These are phyloP conservation scores for Hypomesus transpacificus DNA, from an alignment of 2,113 vertebrate species.

Conservation along the genomic window DNA sequence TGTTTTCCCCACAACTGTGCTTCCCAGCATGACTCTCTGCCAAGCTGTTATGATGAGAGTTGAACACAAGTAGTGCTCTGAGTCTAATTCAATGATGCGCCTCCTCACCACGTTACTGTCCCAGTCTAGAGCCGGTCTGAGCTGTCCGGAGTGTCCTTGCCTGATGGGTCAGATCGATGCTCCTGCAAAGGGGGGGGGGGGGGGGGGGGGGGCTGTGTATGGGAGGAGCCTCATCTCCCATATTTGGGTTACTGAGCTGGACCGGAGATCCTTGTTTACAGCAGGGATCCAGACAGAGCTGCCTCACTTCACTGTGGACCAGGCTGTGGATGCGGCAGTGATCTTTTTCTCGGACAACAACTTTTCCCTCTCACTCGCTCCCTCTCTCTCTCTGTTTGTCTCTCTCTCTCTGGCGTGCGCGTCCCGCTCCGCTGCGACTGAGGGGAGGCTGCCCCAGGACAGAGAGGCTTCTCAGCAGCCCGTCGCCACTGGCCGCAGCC, in stretches of 20 bases:
- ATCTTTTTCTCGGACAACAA: slow-evolving; percentile 1
- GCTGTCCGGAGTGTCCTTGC: slow-evolving; percentile 70
- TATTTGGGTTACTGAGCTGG: slow-evolving; percentile 73
- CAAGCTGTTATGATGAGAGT: slow-evolving; percentile 21
- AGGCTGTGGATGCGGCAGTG: slow-evolving; percentile 38
- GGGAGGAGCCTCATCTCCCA: slow-evolving; percentile 69
- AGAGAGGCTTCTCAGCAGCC: slow-evolving; percentile 11
- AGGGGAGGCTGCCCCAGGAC: slow-evolving; percentile 17
- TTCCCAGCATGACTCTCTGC: not conserved
- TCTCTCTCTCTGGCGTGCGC: slow-evolving; percentile 53
- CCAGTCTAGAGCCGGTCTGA: not conserved
- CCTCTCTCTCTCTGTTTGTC: slow-evolving; percentile 44
- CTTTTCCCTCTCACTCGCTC: slow-evolving; percentile 8
- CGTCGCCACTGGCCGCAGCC: slow-evolving; percentile 17
- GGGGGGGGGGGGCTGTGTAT: slow-evolving; percentile 47
- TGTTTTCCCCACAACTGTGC: slow-evolving; percentile 13
- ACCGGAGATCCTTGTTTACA: slow-evolving; percentile 74
- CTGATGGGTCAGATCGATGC: slow-evolving; percentile 68
- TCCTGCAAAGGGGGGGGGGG: slow-evolving; percentile 39
- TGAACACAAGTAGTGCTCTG: slow-evolving; percentile 38
- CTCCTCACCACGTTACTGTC: slow-evolving; percentile 14
- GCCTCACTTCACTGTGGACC: slow-evolving; percentile 69
- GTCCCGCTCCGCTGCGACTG: slow-evolving; percentile 50
- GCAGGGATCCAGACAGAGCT: slow-evolving; percentile 56
- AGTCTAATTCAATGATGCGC: slow-evolving; percentile 51